These are phyloP conservation scores for Temnothorax unifasciatus DNA, from an alignment of 2,888 invertebrate species.

Conservation along the genomic window DNA sequence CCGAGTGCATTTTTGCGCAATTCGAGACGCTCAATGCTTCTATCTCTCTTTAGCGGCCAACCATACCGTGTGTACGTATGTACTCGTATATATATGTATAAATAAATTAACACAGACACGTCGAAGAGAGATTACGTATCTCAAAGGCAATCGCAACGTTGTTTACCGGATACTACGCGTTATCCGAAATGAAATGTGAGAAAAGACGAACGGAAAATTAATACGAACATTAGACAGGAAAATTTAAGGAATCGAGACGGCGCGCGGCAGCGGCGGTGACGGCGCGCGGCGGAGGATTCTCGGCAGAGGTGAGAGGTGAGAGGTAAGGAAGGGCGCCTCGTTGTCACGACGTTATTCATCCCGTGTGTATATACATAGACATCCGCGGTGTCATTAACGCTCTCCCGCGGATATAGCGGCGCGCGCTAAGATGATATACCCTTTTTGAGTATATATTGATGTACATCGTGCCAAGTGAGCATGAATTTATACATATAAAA, in stretches of 20 bases:
- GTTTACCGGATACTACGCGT: constrained; percentile 6
- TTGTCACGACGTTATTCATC: constrained; percentile 79
- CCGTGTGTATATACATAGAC: constrained; percentile 29
- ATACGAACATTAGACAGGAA: constrained; percentile 83
- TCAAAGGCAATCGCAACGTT: background rate
- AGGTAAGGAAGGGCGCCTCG: constrained; percentile 64
- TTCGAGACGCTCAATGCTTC: no score
- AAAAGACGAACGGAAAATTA: constrained; percentile 80
- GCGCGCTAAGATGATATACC: constrained; percentile 46
- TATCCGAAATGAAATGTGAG: background rate
- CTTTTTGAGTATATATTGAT: no score
- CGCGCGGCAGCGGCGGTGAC: constrained; percentile 57
- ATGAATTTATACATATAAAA: no score
- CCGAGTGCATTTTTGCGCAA: background rate
- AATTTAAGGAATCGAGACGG: constrained; percentile 78
- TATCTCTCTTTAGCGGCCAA: no score
- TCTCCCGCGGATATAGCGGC: constrained; percentile 62
- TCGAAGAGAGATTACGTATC: no score
- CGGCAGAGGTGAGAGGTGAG: no score
- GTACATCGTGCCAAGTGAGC: no score
- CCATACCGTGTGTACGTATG: no score
- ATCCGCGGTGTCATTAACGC: constrained; percentile 79
- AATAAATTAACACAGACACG: background rate
- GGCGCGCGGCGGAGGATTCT: no score
- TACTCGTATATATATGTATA: background rate